Percentiles rank a stretch among this genome's conserved stretches.
phyloP scores from a whole-genome alignment of 2,113 vertebrate genomes.

The Cyanocitta stelleri region DNA sequence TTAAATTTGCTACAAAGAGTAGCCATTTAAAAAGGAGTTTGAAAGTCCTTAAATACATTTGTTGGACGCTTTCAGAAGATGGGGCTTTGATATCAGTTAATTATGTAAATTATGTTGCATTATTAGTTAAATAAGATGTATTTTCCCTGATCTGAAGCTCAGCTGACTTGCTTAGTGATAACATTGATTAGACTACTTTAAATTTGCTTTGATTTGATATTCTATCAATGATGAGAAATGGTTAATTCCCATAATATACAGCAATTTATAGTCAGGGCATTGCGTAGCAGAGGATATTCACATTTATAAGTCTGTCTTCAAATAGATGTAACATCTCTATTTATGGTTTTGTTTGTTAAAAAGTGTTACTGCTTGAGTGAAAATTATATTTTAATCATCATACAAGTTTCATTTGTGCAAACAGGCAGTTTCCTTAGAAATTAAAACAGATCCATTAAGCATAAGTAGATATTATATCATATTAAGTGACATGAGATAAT shows the following conservation, averaged over 20 bases:
- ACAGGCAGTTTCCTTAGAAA: constrained; percentile 11
- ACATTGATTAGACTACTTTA: neutral
- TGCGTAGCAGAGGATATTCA: neutral
- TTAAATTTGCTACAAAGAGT: neutral
- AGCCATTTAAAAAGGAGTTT: neutral
- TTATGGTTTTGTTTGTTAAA: neutral
- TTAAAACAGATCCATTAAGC: neutral
- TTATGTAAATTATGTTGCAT: neutral
- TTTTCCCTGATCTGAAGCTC: neutral
- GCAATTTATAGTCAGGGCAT: neutral
- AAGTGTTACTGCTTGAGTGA: neutral
- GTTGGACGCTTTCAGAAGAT: neutral
- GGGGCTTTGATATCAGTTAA: neutral
- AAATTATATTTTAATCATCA: constrained; percentile 26
- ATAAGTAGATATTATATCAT: constrained; percentile 9
- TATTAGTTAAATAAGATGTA: neutral
- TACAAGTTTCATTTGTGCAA: neutral
- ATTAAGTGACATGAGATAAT: constrained; percentile 17
- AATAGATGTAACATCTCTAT: neutral
- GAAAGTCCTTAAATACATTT: neutral
- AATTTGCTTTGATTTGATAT: neutral
- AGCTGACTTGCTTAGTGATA: neutral
- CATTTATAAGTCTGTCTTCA: neutral
- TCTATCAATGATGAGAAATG: neutral
- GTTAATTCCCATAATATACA: neutral